Evolutionary conservation across 2,888 invertebrate genomes (phyloP).

Genomic region (Taphrorychus bicolor): DNA sequence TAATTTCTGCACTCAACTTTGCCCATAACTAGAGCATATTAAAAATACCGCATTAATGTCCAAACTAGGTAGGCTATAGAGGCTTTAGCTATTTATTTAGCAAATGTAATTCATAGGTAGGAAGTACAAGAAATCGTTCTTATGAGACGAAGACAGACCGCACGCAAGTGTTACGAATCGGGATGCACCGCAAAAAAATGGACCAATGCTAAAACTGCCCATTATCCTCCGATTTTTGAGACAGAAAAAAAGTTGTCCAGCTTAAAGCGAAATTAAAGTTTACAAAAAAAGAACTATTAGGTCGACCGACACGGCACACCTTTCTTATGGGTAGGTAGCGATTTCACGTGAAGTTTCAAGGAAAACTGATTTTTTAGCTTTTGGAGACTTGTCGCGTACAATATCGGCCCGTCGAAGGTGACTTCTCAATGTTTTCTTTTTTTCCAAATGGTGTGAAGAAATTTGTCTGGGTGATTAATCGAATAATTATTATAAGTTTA

Average conservation of each 20-base stretch:
- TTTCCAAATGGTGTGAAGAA: too few relatives aligned
- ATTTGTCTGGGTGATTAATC: too few relatives aligned
- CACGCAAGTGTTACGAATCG: not conserved
- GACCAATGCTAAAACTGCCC: constrained; percentile 24
- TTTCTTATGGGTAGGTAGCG: constrained; percentile 34
- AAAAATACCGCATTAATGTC: not conserved
- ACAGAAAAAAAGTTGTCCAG: constrained; percentile 31
- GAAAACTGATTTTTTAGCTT: constrained; percentile 35
- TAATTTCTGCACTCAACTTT: not conserved
- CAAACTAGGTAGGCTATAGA: not conserved
- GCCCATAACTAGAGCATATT: not conserved
- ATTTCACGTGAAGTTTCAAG: constrained; percentile 40
- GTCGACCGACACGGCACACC: constrained; percentile 34
- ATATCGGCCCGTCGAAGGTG: too few relatives aligned
- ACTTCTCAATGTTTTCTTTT: too few relatives aligned
- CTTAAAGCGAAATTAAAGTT: constrained; percentile 35
- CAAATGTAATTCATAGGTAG: not conserved
- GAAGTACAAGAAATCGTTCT: not conserved
- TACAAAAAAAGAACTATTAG: constrained; percentile 30
- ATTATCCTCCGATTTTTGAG: constrained; percentile 17
- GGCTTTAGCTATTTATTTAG: not conserved
- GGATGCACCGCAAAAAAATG: not conserved
- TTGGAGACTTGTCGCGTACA: not conserved
- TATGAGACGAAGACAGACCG: too few relatives aligned
- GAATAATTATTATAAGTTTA: too few relatives aligned